phyloP scores from a whole-genome alignment of 2,888 invertebrate species.

The Mylabris sibirica region DNA sequence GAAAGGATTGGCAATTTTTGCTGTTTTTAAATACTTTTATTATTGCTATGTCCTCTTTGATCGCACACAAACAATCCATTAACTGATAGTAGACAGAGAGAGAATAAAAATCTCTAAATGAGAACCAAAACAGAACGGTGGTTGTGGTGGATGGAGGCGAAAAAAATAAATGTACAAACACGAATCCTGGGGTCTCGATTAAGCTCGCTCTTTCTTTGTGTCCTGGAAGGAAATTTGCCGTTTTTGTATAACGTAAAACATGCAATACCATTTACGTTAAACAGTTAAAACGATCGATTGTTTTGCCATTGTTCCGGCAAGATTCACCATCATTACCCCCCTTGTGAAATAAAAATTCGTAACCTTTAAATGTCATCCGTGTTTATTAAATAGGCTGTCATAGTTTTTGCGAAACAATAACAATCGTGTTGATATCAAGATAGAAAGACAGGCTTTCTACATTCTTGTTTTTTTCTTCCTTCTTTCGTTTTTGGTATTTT shows the following conservation, averaged over 20 bases:
- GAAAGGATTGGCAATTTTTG: background rate
- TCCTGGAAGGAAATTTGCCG: constrained; percentile 12
- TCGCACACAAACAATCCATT: constrained; percentile 12
- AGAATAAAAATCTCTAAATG: background rate
- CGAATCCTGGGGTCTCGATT: constrained; percentile 13
- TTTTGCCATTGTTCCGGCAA: constrained; percentile 4
- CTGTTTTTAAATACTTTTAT: background rate
- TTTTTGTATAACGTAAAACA: constrained; percentile 8
- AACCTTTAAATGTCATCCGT: constrained; percentile 14
- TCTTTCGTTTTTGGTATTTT: background rate
- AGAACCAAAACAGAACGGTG: background rate
- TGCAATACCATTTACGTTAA: constrained; percentile 13
- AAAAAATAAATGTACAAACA: constrained; percentile 1
- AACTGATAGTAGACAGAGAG: constrained; percentile 2
- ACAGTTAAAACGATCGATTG: constrained; percentile 9
- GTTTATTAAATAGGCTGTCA: constrained; percentile 7
- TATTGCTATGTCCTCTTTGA: background rate
- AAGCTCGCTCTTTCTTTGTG: background rate
- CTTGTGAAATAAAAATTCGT: background rate
- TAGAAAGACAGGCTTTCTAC: no score
- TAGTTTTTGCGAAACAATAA: constrained; percentile 5
- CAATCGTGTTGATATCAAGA: no score
- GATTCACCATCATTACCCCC: constrained; percentile 11
- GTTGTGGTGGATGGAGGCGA: no score
- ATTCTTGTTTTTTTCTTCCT: background rate